These are phyloP conservation scores for Phengaris arion DNA, from an alignment of 2,888 invertebrate species.

Conservation along the genomic window DNA sequence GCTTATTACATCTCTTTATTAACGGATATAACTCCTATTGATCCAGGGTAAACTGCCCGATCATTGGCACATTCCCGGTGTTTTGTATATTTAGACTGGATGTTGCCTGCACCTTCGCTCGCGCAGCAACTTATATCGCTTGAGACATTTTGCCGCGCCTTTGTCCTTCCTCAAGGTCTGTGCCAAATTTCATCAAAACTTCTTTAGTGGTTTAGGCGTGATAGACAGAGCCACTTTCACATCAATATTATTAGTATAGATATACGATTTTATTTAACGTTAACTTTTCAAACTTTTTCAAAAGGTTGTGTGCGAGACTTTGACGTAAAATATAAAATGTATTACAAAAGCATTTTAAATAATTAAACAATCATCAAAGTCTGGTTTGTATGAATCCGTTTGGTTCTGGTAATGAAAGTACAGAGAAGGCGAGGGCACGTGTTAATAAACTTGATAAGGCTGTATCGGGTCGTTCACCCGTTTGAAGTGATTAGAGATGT, in stretches of 20 bases:
- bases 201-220: too few relatives aligned
- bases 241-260: too few relatives aligned
- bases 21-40: constrained; percentile 18
- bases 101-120: too few relatives aligned
- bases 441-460: constrained; percentile 64
- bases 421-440: constrained; percentile 42
- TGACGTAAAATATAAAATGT: not conserved
- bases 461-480: constrained; percentile 60
- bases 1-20: constrained; percentile 27
- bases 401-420: constrained; percentile 17
- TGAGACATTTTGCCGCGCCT: too few relatives aligned
- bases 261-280: not conserved
- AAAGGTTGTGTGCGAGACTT: not conserved
- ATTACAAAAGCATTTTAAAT: not conserved
- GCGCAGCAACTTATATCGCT: too few relatives aligned
- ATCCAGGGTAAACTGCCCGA: not conserved
- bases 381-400: not conserved
- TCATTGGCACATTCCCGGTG: not conserved
- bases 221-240: too few relatives aligned
- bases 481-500: constrained; percentile 54
- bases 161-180: too few relatives aligned
- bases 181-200: too few relatives aligned
- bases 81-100: too few relatives aligned
- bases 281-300: not conserved
- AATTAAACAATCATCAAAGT: not conserved